Conservation (phyloP, 2,797 vertebrate genomes). For the Lacerta viridis region DNA sequence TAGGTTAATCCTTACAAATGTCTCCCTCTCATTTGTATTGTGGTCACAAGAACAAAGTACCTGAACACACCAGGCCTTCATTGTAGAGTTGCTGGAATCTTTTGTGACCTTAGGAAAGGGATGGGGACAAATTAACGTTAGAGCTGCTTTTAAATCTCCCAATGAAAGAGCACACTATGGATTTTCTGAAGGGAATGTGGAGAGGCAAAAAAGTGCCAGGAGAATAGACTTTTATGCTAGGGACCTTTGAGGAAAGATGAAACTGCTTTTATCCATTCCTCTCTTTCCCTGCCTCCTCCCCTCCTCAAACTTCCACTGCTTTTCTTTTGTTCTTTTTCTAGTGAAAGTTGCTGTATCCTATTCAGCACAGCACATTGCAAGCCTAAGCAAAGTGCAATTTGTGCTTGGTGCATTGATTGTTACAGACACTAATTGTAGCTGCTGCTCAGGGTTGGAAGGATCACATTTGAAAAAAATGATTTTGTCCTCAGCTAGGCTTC, state of each 20-base stretch:
- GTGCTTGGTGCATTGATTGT: constrained; percentile 15
- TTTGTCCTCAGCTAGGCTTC: neutral
- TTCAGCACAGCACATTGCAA: neutral
- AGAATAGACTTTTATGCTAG: constrained; percentile 29
- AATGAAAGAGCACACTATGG: constrained; percentile 36
- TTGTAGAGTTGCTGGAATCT: constrained; percentile 6
- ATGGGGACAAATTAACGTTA: constrained; percentile 1
- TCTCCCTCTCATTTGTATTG: constrained; percentile 13
- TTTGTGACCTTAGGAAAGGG: constrained; percentile 15
- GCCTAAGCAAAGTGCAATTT: neutral
- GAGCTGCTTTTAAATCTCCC: constrained; percentile 36
- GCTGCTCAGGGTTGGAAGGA: neutral
- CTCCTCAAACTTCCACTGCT: neutral
- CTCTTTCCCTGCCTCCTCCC: neutral
- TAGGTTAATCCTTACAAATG: neutral
- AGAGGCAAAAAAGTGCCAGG: neutral
- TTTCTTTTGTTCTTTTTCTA: constrained; percentile 15
- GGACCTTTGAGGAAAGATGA: constrained; percentile 32
- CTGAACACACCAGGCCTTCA: constrained; percentile 3
- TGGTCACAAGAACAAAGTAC: neutral
- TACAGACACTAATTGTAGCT: constrained; percentile 15
- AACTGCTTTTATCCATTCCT: constrained; percentile 23
- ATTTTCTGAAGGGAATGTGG: constrained; percentile 3
- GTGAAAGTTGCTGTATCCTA: constrained; percentile 4
- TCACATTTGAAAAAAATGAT: constrained; percentile 7